Evolutionary conservation across 2,797 vertebrate genomes (phyloP), one percentile per base, ranked within the genome.

Genomic region (Taenioides sp.): DNA sequence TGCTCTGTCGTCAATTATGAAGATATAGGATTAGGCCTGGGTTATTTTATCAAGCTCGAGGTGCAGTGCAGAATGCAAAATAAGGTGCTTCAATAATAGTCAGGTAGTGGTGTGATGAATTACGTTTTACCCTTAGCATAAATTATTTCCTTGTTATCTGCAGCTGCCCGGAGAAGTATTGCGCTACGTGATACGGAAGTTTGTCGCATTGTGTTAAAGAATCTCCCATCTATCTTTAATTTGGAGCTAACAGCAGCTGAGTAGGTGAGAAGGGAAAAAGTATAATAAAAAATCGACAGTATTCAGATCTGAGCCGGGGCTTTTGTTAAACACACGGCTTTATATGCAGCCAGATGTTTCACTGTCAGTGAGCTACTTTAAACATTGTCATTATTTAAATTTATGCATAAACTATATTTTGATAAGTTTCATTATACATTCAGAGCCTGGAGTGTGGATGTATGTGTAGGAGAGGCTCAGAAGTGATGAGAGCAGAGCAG

Each of bases 1-100:
- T 64, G 63, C 73, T 47, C 72, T 25, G 67, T 84, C n/a, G 17
- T 88, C 78, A 90, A 86, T 90, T 86, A 87, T 79, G 65, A 82
- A 87, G 79, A 79, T 90, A 76, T 83, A 77, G 78, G 77, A 88
- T 84, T 80, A 77, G 77, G 72, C 76, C 50, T 76, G 52, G 71
- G 76, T 61, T 82, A 80, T 84, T 82, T 84, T 79, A 86, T 89
- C 83, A 84, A 74, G 73, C 79, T 76, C 60, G 50, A 54, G 61
- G 70, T 77, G 81, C 80, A 59, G 37, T 25, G 66, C 70, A 57
- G 80, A 87, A 87, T 87, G 72, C 70, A 80, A 86, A 87, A 88
- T 74, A 78, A 69, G 81, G 66, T 40, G 17, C 58, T 61, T 80
- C 58, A 86, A 73, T 79, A 55, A 67, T 71, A 82, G 69, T 81